Conservation (phyloP, 2,797 vertebrate genomes). For the Rhabdophis nuchalis region DNA sequence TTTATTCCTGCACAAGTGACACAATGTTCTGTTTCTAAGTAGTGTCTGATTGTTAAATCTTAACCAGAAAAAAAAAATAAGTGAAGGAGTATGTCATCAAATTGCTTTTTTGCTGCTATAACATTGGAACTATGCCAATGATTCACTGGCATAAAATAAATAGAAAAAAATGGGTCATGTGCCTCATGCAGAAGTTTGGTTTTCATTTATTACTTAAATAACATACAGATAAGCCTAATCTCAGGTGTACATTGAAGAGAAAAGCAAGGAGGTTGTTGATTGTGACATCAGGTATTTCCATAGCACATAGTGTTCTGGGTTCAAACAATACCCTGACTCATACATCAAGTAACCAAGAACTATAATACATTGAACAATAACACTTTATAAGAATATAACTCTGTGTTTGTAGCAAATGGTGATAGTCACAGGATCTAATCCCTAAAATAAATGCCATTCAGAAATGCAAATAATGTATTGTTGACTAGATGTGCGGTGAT, state of each 20-base stretch:
- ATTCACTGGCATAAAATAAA: constrained; percentile 56
- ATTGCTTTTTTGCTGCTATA: constrained; percentile 42
- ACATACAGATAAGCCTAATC: constrained; percentile 30
- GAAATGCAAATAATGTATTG: background rate
- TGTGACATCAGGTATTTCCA: constrained; percentile 40
- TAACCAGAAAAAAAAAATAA: constrained; percentile 26
- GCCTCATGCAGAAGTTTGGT: constrained; percentile 9
- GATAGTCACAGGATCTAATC: constrained; percentile 47
- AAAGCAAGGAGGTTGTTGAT: constrained; percentile 42
- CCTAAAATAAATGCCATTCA: constrained; percentile 43
- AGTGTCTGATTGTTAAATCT: constrained; percentile 18
- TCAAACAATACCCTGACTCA: background rate
- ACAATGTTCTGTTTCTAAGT: constrained; percentile 26
- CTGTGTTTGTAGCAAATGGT: constrained; percentile 35
- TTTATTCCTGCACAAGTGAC: constrained; percentile 7
- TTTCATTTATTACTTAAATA: constrained; percentile 20
- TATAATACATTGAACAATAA: background rate
- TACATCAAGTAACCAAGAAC: background rate
- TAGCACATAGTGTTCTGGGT: background rate
- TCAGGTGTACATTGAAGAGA: constrained; percentile 21
- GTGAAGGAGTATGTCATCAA: constrained; percentile 31
- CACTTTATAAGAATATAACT: background rate
- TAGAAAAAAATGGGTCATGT: constrained; percentile 19
- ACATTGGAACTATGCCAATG: constrained; percentile 18
- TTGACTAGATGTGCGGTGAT: constrained; percentile 20